Conservation (phyloP, 2,113 vertebrate species). For the Chloropsis hardwickii region DNA sequence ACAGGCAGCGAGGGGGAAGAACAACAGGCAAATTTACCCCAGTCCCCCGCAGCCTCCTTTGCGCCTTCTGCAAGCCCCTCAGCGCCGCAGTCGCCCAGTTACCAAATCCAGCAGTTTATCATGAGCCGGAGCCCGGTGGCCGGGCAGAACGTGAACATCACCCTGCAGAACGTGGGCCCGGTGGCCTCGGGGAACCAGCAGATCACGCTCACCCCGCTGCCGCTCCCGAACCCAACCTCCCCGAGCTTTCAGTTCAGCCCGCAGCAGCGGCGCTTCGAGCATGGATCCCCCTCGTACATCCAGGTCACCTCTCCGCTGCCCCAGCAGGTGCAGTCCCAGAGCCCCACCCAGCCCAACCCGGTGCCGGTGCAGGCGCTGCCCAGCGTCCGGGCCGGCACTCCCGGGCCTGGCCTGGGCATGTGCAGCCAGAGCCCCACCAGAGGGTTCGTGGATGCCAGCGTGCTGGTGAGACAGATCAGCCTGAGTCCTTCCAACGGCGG, state of each 20-base stretch:
- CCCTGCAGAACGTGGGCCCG: conserved; percentile 86
- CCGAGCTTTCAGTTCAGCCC: conserved; percentile 88
- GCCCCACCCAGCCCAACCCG: conserved; percentile 86
- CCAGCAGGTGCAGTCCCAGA: conserved; percentile 86
- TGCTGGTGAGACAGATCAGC: conserved; percentile 86
- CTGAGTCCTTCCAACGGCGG: conserved; percentile 79
- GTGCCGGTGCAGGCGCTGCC: conserved; percentile 76
- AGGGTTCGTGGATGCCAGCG: conserved; percentile 82
- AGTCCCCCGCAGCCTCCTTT: conserved; percentile 88
- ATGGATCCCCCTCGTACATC: conserved; percentile 84
- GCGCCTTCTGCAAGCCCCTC: conserved; percentile 85
- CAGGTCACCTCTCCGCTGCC: conserved; percentile 88
- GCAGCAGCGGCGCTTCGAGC: conserved; percentile 85
- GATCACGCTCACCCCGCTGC: conserved; percentile 85
- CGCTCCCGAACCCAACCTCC: conserved; percentile 82
- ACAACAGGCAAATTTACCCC: conserved; percentile 80
- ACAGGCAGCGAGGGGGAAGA: conserved; percentile 89
- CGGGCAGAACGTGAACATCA: conserved; percentile 91
- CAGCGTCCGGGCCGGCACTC: conserved; percentile 78
- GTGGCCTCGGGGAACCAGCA: conserved; percentile 85
- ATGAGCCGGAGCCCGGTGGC: conserved; percentile 89
- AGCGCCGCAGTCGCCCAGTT: conserved; percentile 88
- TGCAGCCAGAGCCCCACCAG: conserved; percentile 86
- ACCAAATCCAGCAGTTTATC: conserved; percentile 82
- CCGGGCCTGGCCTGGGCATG: conserved; percentile 76